A percentile compares a stretch with the other conserved stretches of the same genome.
phyloP scores from a whole-genome alignment of 2,113 vertebrate genomes.

The Pampusana beccarii region DNA sequence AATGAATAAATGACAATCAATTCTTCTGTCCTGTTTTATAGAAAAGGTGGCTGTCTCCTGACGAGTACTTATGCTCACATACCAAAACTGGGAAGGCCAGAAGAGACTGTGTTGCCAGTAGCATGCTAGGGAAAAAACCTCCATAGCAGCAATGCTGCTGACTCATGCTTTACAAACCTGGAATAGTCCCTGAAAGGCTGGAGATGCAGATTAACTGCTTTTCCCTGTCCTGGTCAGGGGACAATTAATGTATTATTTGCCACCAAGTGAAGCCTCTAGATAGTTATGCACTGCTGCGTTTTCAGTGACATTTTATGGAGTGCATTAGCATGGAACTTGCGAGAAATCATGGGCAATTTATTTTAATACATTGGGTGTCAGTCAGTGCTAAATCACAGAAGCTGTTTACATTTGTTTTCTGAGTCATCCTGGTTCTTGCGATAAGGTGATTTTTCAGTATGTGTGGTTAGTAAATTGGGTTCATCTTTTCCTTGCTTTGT shows the following conservation, averaged over 20 bases:
- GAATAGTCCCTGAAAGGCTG: neutral
- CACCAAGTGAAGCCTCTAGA: neutral
- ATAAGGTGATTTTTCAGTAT: slow-evolving; percentile 14
- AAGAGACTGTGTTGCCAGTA: neutral
- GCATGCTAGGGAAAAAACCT: neutral
- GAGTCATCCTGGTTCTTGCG: neutral
- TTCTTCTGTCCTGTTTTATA: neutral
- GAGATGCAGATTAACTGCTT: neutral
- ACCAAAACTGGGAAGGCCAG: neutral
- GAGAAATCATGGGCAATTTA: slow-evolving; percentile 20
- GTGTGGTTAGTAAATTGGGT: neutral
- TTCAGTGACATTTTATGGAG: neutral
- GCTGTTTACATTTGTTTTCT: slow-evolving; percentile 25
- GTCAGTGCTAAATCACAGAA: neutral
- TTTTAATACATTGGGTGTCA: slow-evolving; percentile 30
- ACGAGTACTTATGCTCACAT: neutral
- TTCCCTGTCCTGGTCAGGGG: neutral
- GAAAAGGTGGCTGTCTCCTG: neutral
- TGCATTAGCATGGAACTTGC: neutral
- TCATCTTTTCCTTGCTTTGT: neutral
- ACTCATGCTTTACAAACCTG: slow-evolving; percentile 34
- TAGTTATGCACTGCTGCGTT: neutral
- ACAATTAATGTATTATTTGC: neutral
- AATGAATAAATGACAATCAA: neutral
- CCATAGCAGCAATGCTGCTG: neutral